Base-by-base conservation (phyloP, 2,797 vertebrate species). In the Limnodromus scolopaceus region DNA sequence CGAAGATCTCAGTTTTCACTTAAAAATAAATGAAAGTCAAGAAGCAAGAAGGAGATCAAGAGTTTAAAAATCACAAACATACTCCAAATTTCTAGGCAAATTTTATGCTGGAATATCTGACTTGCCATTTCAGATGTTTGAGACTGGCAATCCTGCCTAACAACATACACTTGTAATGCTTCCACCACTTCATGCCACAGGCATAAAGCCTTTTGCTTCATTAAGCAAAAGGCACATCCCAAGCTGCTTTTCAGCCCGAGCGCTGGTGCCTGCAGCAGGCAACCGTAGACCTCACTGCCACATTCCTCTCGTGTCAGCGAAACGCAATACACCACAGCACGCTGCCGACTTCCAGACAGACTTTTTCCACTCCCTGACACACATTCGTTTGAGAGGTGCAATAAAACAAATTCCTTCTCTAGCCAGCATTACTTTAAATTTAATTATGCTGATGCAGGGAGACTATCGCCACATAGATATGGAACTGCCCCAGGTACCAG, bases 321-420 rank as follows among this genome's bases (percentile, higher is more conserved):
- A 95, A 95, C 4, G 32, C 79, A 94, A 92, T 93, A 93, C 74
- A 53, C 80, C 83, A 63, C 83, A 91, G 80, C 89, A 82, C 0
- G 20, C 91, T 90, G 89, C 66, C 51, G 66, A 13, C 75, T 55
- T 63, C 93, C 88, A 95, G 86, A 89, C 86, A 84, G 87, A 88
- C 94, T 86, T 88, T 93, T 96, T 89, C 96, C 93, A 95, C 83
- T 92, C 89, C 83, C 70, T 89, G 94, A 95, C 88, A 92, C 74
- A 84, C 80, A 72, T 85, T 91, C 0, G 0, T 75, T 30, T 55
- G 70, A 94, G 74, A 76, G 39, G 30, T 24, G n/a, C 77, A 80
- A 79, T 58, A 36, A 66, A 90, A 13, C 43, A 45, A 79, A 77
- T 15, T 55, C 58, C 32, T 81, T 38, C 76, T 87, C 23, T 24